A percentile compares a stretch with the other conserved stretches of the same genome.
phyloP scores from a whole-genome alignment of 2,888 invertebrate genomes.

The Cephonodes hylas region DNA sequence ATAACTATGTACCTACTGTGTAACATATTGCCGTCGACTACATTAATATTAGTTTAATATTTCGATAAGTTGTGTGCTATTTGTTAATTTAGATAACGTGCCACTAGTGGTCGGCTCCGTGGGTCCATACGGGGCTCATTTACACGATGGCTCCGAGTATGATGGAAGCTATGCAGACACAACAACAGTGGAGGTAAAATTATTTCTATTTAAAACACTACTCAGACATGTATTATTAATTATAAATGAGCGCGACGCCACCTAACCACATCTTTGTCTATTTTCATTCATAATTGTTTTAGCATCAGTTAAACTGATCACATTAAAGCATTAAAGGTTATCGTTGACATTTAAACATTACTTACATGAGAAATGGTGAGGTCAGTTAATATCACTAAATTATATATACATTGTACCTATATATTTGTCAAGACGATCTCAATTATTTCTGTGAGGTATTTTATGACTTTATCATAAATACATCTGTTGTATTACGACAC shows the following conservation, averaged over 20 bases:
- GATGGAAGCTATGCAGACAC: constrained; percentile 89
- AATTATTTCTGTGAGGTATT: neutral
- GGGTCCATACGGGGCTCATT: constrained; percentile 95
- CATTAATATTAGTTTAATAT: constrained; percentile 15
- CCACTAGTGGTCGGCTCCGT: constrained; percentile 92
- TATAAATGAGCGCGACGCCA: constrained; percentile 15
- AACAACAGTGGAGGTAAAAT: constrained; percentile 79
- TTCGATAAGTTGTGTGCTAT: constrained; percentile 16
- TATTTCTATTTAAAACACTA: neutral
- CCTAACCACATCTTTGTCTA: neutral
- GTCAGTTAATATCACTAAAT: neutral
- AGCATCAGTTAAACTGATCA: neutral
- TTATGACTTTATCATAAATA: neutral
- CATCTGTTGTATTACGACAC: neutral
- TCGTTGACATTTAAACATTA: neutral
- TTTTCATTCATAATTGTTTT: neutral
- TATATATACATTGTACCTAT: neutral
- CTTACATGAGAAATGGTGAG: neutral
- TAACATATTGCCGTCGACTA: constrained; percentile 27
- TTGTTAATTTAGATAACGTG: constrained; percentile 45
- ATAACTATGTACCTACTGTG: constrained; percentile 33
- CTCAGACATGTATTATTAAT: constrained; percentile 9
- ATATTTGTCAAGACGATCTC: no score
- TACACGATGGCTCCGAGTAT: constrained; percentile 96
- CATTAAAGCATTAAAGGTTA: neutral